These are phyloP conservation scores for Porites divaricata DNA, from an alignment of 92 coral and sea anemone genomes.

Conservation along the genomic window DNA sequence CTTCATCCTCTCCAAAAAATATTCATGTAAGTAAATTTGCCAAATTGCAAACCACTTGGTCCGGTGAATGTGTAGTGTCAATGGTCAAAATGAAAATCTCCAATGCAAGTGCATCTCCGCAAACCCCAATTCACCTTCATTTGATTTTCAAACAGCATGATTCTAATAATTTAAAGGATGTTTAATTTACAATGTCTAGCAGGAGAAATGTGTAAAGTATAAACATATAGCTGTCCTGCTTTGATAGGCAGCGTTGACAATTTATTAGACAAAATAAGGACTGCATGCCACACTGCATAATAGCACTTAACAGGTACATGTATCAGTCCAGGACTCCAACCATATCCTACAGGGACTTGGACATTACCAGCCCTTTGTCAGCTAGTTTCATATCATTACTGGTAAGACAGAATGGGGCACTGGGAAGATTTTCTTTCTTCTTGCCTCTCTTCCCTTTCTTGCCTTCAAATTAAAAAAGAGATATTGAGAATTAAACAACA, in stretches of 20 bases:
- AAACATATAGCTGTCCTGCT: constrained; percentile 5
- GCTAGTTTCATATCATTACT: constrained; percentile 36
- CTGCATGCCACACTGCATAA: neutral
- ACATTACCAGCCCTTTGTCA: neutral
- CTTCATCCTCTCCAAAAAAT: no score
- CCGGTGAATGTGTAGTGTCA: no score
- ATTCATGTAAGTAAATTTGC: no score
- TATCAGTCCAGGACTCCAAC: constrained; percentile 65
- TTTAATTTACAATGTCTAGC: neutral
- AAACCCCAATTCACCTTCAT: no score
- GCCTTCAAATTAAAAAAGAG: neutral
- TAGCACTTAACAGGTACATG: no score
- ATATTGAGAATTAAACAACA: no score
- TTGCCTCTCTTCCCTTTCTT: no score
- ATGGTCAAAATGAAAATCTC: no score
- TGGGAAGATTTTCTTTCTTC: constrained; percentile 9
- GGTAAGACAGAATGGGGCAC: constrained; percentile 44
- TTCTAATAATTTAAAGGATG: neutral
- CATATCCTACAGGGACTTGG: constrained; percentile 62
- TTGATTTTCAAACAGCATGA: neutral
- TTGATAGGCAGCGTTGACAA: neutral
- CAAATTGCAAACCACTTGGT: no score
- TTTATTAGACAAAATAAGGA: neutral
- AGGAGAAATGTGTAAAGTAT: neutral
- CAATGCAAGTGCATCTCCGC: no score